Evolutionary conservation across 2,113 vertebrate genomes (phyloP).

Genomic region (Salvator merianae): DNA sequence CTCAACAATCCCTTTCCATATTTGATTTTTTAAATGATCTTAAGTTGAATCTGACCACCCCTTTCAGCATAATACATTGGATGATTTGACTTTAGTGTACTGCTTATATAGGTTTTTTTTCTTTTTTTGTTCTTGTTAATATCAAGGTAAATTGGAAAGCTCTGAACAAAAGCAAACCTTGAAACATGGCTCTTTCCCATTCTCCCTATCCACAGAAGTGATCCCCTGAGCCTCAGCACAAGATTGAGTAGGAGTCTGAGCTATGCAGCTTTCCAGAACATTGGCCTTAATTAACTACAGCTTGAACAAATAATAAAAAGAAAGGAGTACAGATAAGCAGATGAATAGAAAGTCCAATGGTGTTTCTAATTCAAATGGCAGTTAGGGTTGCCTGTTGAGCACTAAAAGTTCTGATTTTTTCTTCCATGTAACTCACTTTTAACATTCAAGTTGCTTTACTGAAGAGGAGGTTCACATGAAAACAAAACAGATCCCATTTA

Average conservation of each 20-base stretch:
- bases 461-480: too few species aligned
- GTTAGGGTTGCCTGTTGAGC: background rate
- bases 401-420: background rate
- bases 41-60: too few species aligned
- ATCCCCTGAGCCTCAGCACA: background rate
- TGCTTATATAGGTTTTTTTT: background rate
- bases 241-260: background rate
- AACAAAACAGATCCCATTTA: too few species aligned
- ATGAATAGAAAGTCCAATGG: conserved; percentile 17
- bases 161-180: background rate
- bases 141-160: background rate
- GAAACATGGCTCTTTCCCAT: background rate
- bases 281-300: conserved; percentile 5
- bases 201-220: background rate
- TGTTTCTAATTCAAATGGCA: background rate
- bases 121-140: background rate
- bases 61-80: background rate
- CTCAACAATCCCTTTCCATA: background rate
- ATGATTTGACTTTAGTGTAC: background rate
- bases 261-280: conserved; percentile 4
- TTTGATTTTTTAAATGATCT: background rate
- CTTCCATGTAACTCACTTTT: background rate
- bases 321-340: background rate
- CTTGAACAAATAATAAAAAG: conserved; percentile 31
- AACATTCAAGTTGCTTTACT: background rate